These are phyloP conservation scores for Amphilophus citrinellus DNA, from an alignment of 2,113 vertebrate genomes.

Conservation along the genomic window DNA sequence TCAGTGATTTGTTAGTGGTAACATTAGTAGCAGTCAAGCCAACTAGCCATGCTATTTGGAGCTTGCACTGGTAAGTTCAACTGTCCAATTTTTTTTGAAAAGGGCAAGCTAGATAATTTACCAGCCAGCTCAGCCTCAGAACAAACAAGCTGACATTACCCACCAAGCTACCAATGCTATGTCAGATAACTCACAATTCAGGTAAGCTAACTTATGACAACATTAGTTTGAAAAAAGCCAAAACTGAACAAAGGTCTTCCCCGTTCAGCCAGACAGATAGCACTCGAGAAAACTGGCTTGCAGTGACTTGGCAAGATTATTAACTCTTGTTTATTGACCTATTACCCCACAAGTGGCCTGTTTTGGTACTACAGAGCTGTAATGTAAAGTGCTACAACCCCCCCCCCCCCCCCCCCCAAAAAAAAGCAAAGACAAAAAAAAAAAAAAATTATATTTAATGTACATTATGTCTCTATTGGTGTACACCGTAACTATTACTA, in stretches of 20 bases:
- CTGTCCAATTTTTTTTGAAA: background rate
- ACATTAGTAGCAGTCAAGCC: background rate
- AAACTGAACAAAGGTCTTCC: too few species aligned
- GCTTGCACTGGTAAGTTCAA: background rate
- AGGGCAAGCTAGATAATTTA: background rate
- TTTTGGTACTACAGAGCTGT: constrained; percentile 3
- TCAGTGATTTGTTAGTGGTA: background rate
- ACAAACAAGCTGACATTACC: too few species aligned
- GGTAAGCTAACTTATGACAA: background rate
- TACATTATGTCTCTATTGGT: background rate
- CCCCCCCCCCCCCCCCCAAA: too few species aligned
- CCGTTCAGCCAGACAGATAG: background rate
- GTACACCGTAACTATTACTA: background rate
- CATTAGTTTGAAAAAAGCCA: background rate
- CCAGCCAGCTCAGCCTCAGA: too few species aligned
- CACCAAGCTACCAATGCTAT: too few species aligned
- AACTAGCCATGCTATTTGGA: background rate
- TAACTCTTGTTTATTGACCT: background rate
- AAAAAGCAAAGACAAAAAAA: too few species aligned
- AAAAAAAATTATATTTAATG: background rate
- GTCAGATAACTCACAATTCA: background rate
- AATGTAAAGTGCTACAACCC: background rate
- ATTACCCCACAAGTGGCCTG: background rate
- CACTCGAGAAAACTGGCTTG: background rate
- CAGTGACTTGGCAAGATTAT: background rate